These are phyloP conservation scores for Toxostoma redivivum DNA, from an alignment of 2,113 vertebrate species.

Conservation along the genomic window DNA sequence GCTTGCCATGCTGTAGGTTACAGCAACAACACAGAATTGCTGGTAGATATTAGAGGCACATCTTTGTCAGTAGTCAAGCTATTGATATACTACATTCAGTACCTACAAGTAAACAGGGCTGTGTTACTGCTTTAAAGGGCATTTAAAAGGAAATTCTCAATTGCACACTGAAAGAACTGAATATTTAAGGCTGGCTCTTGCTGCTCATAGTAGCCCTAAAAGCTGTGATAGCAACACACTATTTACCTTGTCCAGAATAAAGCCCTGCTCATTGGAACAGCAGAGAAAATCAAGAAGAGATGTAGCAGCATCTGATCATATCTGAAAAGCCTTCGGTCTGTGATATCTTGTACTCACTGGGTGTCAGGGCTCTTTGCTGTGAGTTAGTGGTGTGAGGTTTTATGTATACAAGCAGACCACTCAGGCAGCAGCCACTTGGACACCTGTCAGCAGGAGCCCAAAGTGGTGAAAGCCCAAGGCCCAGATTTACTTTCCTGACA, in stretches of 20 bases:
- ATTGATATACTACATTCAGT: background rate
- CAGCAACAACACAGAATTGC: fast-evolving
- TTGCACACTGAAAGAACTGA: background rate
- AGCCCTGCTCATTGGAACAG: background rate
- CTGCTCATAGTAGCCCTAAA: background rate
- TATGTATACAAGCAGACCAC: background rate
- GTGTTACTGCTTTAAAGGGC: background rate
- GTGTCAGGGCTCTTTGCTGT: background rate
- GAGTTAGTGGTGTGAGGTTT: background rate
- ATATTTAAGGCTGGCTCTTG: background rate
- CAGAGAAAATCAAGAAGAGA: background rate
- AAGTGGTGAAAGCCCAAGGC: background rate
- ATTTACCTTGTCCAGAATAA: background rate
- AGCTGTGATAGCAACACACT: background rate
- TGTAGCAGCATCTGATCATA: background rate
- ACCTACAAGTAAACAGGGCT: background rate
- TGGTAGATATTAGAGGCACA: background rate
- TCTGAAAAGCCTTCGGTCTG: background rate
- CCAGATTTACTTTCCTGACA: background rate
- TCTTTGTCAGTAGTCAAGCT: background rate
- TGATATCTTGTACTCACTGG: background rate
- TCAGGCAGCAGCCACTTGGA: background rate
- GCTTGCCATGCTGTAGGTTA: background rate
- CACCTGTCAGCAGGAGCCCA: background rate
- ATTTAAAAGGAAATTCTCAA: background rate